Evolutionary conservation across 2,797 vertebrate genomes (phyloP).

Genomic region (Acanthurus leucopareius): DNA sequence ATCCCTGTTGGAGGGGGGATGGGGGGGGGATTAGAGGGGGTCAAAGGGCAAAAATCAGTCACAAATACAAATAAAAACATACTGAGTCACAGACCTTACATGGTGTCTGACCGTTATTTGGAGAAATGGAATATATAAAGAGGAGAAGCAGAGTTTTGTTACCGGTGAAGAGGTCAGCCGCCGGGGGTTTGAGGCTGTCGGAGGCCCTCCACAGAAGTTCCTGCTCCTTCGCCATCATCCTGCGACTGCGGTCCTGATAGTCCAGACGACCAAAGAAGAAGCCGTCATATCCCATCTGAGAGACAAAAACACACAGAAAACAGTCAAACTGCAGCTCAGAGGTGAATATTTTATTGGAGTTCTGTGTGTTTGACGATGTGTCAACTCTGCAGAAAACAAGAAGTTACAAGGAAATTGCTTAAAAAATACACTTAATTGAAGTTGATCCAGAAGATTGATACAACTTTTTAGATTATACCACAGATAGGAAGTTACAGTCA

Average conservation of each 20-base stretch:
- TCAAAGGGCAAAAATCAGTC: no score
- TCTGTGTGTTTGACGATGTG: neutral
- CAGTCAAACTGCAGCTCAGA: neutral
- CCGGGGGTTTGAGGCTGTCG: slow-evolving; percentile 82
- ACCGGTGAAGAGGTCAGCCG: slow-evolving; percentile 94
- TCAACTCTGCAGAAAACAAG: no score
- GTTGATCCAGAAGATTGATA: neutral
- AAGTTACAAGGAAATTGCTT: neutral
- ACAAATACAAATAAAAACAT: no score
- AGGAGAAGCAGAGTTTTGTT: neutral
- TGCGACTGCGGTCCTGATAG: slow-evolving; percentile 88
- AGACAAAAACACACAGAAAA: neutral
- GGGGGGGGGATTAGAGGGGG: neutral
- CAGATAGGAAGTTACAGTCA: neutral
- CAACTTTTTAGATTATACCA: no score
- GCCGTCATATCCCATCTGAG: slow-evolving; percentile 94
- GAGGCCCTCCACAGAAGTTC: slow-evolving; percentile 93
- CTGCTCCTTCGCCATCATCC: slow-evolving; percentile 82
- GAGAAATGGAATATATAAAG: no score
- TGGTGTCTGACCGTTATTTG: no score
- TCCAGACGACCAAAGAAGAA: slow-evolving; percentile 94
- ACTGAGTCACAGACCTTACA: no score
- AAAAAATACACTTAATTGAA: no score
- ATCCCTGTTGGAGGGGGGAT: slow-evolving; percentile 82
- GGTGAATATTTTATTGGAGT: no score